phyloP scores from a whole-genome alignment of 2,888 invertebrate genomes.

The Caenorhabditis doughertyi region DNA sequence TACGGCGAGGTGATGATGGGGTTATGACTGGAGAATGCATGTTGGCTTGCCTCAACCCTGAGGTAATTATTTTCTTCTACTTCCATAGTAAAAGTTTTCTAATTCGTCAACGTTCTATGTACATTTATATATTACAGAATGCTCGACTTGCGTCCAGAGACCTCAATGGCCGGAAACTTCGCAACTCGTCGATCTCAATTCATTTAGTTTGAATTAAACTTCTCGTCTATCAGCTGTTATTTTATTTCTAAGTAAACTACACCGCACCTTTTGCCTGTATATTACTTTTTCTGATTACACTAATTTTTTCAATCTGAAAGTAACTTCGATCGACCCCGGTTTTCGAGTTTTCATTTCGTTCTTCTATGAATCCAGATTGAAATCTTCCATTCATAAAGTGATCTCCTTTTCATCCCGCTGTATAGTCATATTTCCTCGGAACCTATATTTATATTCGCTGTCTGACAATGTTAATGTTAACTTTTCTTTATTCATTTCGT shows the following conservation, averaged over 20 bases:
- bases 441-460: not conserved
- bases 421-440: not conserved
- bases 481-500: not conserved
- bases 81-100: too few relatives aligned
- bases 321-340: not conserved
- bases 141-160: slow-evolving; percentile 40
- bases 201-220: not conserved
- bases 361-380: too few relatives aligned
- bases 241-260: too few relatives aligned
- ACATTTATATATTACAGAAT: slow-evolving; percentile 24
- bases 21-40: slow-evolving; percentile 73
- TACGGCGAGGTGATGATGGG: slow-evolving; percentile 63
- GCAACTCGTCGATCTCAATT: slow-evolving; percentile 24
- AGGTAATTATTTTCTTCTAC: slow-evolving; percentile 32
- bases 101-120: not conserved
- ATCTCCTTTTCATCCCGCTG: too few relatives aligned
- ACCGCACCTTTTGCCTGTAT: too few relatives aligned
- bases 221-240: too few relatives aligned
- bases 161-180: slow-evolving; percentile 34
- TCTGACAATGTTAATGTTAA: too few relatives aligned
- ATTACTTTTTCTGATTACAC: too few relatives aligned
- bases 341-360: not conserved
- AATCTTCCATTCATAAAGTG: too few relatives aligned
- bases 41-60: slow-evolving; percentile 54
- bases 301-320: not conserved